Evolutionary conservation across 2,113 vertebrate genomes (phyloP), one percentile per base, ranked within the genome.

Genomic region (Ptychochromis oligacanthus): DNA sequence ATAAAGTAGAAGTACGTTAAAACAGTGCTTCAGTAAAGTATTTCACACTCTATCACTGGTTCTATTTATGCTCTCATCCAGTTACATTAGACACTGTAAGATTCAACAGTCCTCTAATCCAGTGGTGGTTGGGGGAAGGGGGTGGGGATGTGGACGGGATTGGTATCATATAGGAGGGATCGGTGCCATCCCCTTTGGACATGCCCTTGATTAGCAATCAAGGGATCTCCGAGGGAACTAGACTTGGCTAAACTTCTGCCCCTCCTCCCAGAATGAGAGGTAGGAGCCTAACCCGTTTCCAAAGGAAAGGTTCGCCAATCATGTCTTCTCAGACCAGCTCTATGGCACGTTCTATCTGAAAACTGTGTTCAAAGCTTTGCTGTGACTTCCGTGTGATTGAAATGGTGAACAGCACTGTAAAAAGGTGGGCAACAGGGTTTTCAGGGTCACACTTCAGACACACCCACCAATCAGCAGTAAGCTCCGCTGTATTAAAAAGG

Each of bases 281-380:
- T 13, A 67, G 38, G 62, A 67, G 22, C 5, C 64, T 67, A 67
- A 67, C 43, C 38, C 11, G 14, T 4, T 65, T 65, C 4, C 7
- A 65, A 43, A 26, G 22, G 14, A 46, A 46, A 26, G 0, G 0
- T 46, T 46, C 22, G 64, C 64, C 22, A 18, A 4, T 67, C 38
- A 46, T 17, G 64, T 18, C 43, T 46, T 46, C 7, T 46, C 38
- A 67, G 2, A 46, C 5, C 64, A 46, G 40, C 15, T 46, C 1
- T 67, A 67, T 46, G 3, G 14, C 40, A 67, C 2, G 15, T 17
- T 49, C 6, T 1, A 2, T 2, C 15, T 46, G 15, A 28, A 46
- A 67, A 46, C 4, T 26, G 14, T 40, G 38, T 3, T 12, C 10
- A 40, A 40, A 5, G 12, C 4, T 43, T 13, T 40, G 26, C 0